phyloP scores from a whole-genome alignment of 2,888 invertebrate species.

The Germaria angustata region DNA sequence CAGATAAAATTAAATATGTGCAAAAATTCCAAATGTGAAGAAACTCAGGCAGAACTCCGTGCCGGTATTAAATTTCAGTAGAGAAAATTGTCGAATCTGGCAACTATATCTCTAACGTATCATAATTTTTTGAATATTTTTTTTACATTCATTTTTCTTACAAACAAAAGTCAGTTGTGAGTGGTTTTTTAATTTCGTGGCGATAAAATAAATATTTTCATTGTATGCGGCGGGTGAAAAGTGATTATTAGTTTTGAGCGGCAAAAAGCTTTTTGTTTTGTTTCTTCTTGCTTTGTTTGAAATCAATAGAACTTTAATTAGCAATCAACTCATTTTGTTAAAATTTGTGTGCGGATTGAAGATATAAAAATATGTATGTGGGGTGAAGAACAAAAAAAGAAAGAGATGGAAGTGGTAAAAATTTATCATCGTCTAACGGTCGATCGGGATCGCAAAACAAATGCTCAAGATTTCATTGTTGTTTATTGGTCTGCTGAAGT shows the following conservation, averaged over 20 bases:
- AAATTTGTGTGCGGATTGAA: too few relatives aligned
- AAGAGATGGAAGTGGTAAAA: slow-evolving; percentile 72
- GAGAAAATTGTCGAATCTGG: not conserved
- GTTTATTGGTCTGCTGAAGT: slow-evolving; percentile 67
- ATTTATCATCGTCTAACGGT: slow-evolving; percentile 72
- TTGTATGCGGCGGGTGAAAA: not conserved
- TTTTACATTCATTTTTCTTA: slow-evolving; percentile 17
- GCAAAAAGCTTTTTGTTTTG: too few relatives aligned
- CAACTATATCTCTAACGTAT: not conserved
- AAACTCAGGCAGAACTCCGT: too few relatives aligned
- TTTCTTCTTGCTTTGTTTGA: not conserved
- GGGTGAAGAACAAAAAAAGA: not conserved
- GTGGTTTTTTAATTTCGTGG: not conserved
- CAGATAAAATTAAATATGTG: too few relatives aligned
- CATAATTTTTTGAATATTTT: slow-evolving; percentile 7
- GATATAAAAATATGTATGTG: too few relatives aligned
- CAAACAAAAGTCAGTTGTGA: not conserved
- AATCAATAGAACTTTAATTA: not conserved
- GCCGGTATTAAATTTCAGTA: not conserved
- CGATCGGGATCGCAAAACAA: not conserved
- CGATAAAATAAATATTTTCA: slow-evolving; percentile 2
- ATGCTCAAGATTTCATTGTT: slow-evolving; percentile 71
- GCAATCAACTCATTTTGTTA: too few relatives aligned
- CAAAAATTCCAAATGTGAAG: too few relatives aligned
- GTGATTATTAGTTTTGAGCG: not conserved